Conservation (phyloP, 2,888 invertebrate species). For the Bembecia ichneumoniformis region DNA sequence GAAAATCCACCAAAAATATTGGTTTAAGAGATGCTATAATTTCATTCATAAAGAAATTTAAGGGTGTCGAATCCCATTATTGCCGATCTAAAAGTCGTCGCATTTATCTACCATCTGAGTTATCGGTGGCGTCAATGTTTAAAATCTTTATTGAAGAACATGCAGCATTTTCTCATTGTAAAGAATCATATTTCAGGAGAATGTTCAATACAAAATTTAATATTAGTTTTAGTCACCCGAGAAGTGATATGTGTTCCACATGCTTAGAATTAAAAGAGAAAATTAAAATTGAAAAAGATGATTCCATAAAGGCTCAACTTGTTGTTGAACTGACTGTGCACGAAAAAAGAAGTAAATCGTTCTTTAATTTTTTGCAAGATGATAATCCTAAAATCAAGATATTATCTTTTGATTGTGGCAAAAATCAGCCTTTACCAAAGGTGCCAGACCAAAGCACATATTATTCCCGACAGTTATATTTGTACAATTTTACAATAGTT, state of each 20-base stretch:
- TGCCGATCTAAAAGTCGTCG: constrained; percentile 12
- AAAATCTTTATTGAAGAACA: constrained; percentile 12
- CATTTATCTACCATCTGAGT: constrained; percentile 11
- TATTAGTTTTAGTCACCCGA: background rate
- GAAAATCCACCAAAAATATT: no score
- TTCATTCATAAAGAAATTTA: no score
- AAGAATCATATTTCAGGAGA: constrained; percentile 13
- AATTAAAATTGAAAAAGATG: background rate
- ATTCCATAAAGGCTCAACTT: background rate
- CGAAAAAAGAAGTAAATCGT: background rate
- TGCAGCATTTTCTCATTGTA: constrained; percentile 8
- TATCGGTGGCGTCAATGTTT: constrained; percentile 11
- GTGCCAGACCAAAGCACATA: constrained; percentile 9
- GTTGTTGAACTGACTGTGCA: background rate
- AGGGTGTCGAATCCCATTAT: constrained; percentile 13
- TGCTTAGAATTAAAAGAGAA: background rate
- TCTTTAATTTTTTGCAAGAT: constrained; percentile 4
- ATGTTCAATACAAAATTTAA: background rate
- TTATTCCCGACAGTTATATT: constrained; percentile 7
- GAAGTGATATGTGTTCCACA: background rate
- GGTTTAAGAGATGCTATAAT: no score
- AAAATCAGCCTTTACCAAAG: constrained; percentile 10
- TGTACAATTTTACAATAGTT: constrained; percentile 9
- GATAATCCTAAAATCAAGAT: constrained; percentile 9
- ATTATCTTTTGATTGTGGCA: constrained; percentile 13